Conservation (phyloP, 1,140 invertebrate species). For the Dryas iulia region DNA sequence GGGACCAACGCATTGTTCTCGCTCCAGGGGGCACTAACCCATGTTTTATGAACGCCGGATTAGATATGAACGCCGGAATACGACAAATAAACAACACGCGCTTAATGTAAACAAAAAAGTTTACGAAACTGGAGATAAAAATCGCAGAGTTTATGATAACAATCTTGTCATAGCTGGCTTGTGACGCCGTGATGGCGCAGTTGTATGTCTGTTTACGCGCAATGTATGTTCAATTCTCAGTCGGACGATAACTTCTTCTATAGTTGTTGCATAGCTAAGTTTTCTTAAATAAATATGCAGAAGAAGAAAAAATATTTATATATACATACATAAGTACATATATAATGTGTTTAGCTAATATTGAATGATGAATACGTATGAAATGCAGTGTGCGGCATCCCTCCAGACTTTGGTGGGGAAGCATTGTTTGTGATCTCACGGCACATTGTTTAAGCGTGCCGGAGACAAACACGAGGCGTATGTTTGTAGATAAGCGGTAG, state of each 20-base stretch:
- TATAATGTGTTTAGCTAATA: background rate
- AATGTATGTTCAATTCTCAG: no score
- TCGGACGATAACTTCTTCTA: no score
- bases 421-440: conserved; percentile 50
- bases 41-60: conserved; percentile 69
- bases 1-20: conserved; percentile 76
- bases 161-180: background rate
- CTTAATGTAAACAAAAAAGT: conserved; percentile 18
- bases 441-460: conserved; percentile 46
- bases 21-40: conserved; percentile 71
- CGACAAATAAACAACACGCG: conserved; percentile 46
- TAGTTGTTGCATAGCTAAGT: no score
- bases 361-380: background rate
- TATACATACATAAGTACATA: background rate
- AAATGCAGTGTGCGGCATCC: conserved; percentile 25
- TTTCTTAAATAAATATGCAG: no score
- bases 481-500: conserved; percentile 51
- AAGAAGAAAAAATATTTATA: background rate
- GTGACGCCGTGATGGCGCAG: background rate
- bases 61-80: conserved; percentile 61
- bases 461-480: conserved; percentile 49
- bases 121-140: conserved; percentile 25
- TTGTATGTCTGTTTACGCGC: no score
- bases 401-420: conserved; percentile 18
- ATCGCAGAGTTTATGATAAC: background rate